These are phyloP conservation scores for Nomada ruficornis DNA, from an alignment of 2,888 invertebrate genomes.

Conservation along the genomic window DNA sequence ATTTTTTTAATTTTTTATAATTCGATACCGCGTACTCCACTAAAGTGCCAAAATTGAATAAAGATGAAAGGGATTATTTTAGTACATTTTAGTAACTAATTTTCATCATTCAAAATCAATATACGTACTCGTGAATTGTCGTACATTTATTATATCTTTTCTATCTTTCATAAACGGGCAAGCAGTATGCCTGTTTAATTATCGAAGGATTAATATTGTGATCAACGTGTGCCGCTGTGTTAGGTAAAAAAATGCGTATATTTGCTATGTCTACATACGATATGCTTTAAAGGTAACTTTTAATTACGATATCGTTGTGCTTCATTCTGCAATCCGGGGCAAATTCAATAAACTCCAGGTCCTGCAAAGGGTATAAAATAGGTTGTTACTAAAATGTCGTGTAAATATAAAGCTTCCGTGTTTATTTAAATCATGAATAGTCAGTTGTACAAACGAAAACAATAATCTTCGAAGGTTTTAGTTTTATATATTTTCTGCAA, in stretches of 20 bases:
- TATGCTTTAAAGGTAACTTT: not conserved
- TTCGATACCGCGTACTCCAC: slow-evolving; percentile 53
- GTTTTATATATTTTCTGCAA: slow-evolving; percentile 26
- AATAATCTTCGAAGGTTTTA: slow-evolving; percentile 38
- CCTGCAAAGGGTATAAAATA: not conserved
- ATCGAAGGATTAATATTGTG: slow-evolving; percentile 36
- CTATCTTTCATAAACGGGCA: not conserved
- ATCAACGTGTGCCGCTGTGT: slow-evolving; percentile 20
- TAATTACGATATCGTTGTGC: not conserved
- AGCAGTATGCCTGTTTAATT: slow-evolving; percentile 26
- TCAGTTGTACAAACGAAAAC: slow-evolving; percentile 23
- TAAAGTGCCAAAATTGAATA: slow-evolving; percentile 66
- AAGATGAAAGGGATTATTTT: slow-evolving; percentile 51
- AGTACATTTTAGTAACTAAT: slow-evolving; percentile 33
- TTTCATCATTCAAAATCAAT: not conserved
- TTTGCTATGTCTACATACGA: slow-evolving; percentile 7
- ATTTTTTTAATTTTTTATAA: slow-evolving; percentile 25
- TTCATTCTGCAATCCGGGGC: not conserved
- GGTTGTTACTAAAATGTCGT: not conserved
- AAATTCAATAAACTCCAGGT: not conserved
- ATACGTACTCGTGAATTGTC: slow-evolving; percentile 15
- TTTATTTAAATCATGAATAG: slow-evolving; percentile 33
- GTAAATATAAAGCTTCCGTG: slow-evolving; percentile 21
- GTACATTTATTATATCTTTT: slow-evolving; percentile 30
- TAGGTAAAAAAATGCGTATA: slow-evolving; percentile 5